Percentiles rank a stretch among this genome's conserved stretches.
Conservation (phyloP, 2,113 vertebrate species). For the Balaeniceps rex region DNA sequence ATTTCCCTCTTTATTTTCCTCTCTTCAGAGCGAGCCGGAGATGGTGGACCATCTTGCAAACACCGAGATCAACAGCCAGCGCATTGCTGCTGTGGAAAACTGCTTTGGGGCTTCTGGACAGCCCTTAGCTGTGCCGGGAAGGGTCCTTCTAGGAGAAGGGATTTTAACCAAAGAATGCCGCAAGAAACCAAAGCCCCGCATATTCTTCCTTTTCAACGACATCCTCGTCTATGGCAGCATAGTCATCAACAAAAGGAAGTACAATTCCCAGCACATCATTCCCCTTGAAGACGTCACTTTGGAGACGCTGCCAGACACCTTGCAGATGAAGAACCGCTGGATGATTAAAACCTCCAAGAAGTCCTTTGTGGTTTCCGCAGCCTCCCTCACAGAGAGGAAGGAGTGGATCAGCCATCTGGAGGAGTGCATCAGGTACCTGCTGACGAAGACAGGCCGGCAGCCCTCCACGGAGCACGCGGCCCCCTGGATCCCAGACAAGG, state of each 20-base stretch:
- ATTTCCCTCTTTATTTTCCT: neutral
- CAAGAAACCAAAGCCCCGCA: slow-evolving; percentile 79
- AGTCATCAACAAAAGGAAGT: slow-evolving; percentile 78
- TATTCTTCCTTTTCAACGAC: slow-evolving; percentile 93
- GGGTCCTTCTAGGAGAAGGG: slow-evolving; percentile 89
- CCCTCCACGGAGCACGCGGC: slow-evolving; percentile 69
- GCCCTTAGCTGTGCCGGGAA: slow-evolving; percentile 71
- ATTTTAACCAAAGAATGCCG: slow-evolving; percentile 86
- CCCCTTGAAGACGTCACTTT: slow-evolving; percentile 84
- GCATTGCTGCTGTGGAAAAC: slow-evolving; percentile 81
- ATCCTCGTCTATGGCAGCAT: slow-evolving; percentile 89
- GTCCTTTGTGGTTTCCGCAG: slow-evolving; percentile 86
- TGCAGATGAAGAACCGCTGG: slow-evolving; percentile 87
- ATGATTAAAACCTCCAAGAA: slow-evolving; percentile 89
- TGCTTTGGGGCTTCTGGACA: slow-evolving; percentile 79
- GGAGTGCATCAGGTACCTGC: slow-evolving; percentile 73
- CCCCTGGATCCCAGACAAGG: slow-evolving; percentile 86
- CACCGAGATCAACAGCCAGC: slow-evolving; percentile 77
- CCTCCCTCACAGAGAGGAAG: slow-evolving; percentile 80
- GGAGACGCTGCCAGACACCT: slow-evolving; percentile 79
- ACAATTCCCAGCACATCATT: slow-evolving; percentile 84
- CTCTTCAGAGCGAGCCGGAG: neutral
- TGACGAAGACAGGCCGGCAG: slow-evolving; percentile 42
- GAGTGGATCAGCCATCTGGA: slow-evolving; percentile 90
- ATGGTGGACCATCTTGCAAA: slow-evolving; percentile 78